A percentile compares a stretch with the other conserved stretches of the same genome.
phyloP scores from a whole-genome alignment of 2,797 vertebrate genomes.

The Smutsia temminckii region DNA sequence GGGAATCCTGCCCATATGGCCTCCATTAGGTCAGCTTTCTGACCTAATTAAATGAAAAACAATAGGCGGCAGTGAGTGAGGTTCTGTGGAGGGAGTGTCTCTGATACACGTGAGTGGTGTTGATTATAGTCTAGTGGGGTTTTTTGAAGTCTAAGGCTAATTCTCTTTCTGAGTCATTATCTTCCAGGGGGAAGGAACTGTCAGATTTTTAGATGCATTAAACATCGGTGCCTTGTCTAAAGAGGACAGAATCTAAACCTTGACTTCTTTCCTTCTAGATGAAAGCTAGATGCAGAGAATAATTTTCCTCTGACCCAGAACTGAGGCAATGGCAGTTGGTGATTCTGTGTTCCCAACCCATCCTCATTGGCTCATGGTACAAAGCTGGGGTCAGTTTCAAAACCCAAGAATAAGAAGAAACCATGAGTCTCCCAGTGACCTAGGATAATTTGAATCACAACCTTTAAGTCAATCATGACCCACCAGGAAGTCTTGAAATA shows the following conservation, averaged over 20 bases:
- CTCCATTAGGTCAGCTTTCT: slow-evolving; percentile 7
- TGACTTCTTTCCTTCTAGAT: not conserved
- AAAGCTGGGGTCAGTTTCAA: not conserved
- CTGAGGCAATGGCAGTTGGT: not conserved
- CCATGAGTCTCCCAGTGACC: not conserved
- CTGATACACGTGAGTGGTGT: not conserved
- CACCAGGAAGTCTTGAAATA: not conserved
- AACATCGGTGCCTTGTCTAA: not conserved
- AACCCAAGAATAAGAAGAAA: not conserved
- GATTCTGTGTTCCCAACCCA: not conserved
- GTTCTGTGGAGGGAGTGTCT: not conserved
- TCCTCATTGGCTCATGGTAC: not conserved
- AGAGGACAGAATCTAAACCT: not conserved
- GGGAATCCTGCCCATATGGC: not conserved
- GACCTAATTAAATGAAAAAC: slow-evolving; percentile 6
- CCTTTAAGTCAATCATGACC: not conserved
- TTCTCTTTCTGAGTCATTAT: not conserved
- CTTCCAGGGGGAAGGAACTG: not conserved
- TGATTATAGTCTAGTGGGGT: not conserved
- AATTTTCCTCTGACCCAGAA: not conserved
- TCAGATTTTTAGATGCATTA: slow-evolving; percentile 5
- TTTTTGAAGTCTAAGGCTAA: not conserved
- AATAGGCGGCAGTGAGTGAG: not conserved
- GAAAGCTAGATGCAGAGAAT: not conserved
- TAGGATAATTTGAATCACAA: not conserved